phyloP scores from a whole-genome alignment of 2,888 invertebrate genomes.

The Cheilosia grossa region DNA sequence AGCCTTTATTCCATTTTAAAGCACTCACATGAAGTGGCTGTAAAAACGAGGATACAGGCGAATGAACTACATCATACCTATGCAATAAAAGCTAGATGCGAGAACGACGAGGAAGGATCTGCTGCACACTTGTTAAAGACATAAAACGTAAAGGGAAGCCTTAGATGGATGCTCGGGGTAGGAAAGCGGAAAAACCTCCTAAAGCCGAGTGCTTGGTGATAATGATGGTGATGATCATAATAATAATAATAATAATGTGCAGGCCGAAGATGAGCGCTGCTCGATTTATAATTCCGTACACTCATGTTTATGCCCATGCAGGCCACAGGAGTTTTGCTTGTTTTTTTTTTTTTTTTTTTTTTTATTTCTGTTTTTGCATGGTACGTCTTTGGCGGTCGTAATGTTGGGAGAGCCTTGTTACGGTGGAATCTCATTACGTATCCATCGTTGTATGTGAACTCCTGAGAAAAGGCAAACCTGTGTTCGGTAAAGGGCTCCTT shows the following conservation, averaged over 20 bases:
- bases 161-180: conserved; percentile 47
- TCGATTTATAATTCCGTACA: conserved; percentile 66
- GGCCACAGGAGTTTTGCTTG: conserved; percentile 40
- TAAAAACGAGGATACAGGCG: conserved; percentile 37
- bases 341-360: background rate
- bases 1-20: conserved; percentile 48
- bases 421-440: conserved; percentile 41
- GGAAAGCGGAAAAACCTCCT: conserved; percentile 54
- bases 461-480: conserved; percentile 59
- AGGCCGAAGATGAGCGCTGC: conserved; percentile 45
- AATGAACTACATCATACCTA: conserved; percentile 53
- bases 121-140: conserved; percentile 45
- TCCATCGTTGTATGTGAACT: conserved; percentile 29
- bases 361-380: background rate
- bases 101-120: conserved; percentile 24
- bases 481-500: conserved; percentile 7
- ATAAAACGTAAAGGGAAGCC: conserved; percentile 51
- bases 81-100: conserved; percentile 38
- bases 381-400: conserved; percentile 7
- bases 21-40: conserved; percentile 52
- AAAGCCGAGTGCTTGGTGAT: conserved; percentile 64
- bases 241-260: conserved; percentile 67
- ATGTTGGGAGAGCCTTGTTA: conserved; percentile 23
- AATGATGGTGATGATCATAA: conserved; percentile 66
- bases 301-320: conserved; percentile 63